A percentile compares a stretch with the other conserved stretches of the same genome.
phyloP scores from a whole-genome alignment of 1,140 invertebrate species.

The Cecropterus lyciades region DNA sequence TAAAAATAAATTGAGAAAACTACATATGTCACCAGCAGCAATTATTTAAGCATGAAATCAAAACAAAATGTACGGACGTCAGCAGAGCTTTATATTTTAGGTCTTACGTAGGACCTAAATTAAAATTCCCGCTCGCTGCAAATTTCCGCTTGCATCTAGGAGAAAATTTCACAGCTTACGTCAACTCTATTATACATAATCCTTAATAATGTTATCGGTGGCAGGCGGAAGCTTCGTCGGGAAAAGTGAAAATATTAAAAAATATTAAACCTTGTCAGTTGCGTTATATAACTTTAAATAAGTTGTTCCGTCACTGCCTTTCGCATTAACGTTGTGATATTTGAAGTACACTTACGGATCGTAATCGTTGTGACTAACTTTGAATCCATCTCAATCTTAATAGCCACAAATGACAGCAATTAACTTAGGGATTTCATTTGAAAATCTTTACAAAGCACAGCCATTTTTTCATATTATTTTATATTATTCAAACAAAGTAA shows the following conservation, averaged over 20 bases:
- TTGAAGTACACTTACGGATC: too few relatives aligned
- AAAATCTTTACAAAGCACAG: too few relatives aligned
- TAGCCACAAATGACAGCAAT: too few relatives aligned
- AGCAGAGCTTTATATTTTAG: slow-evolving; percentile 1
- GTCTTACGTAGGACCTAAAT: not conserved
- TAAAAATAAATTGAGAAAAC: too few relatives aligned
- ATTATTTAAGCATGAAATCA: not conserved
- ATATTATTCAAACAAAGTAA: too few relatives aligned
- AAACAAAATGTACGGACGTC: not conserved
- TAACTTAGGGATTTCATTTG: too few relatives aligned
- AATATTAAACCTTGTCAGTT: not conserved
- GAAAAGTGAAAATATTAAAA: not conserved
- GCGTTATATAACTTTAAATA: not conserved
- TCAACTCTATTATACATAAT: slow-evolving; percentile 13
- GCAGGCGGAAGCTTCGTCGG: not conserved
- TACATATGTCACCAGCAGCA: too few relatives aligned
- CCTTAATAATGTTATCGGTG: not conserved
- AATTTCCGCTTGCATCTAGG: not conserved
- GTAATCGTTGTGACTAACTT: too few relatives aligned
- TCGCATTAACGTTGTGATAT: too few relatives aligned
- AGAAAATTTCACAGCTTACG: slow-evolving; percentile 10
- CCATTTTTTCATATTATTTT: too few relatives aligned
- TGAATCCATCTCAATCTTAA: too few relatives aligned
- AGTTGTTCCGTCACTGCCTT: too few relatives aligned
- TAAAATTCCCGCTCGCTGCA: slow-evolving; percentile 10